Evolutionary conservation across 2,888 invertebrate species (phyloP), one percentile per base, ranked within the genome.

Genomic region (Fragum fragum): DNA sequence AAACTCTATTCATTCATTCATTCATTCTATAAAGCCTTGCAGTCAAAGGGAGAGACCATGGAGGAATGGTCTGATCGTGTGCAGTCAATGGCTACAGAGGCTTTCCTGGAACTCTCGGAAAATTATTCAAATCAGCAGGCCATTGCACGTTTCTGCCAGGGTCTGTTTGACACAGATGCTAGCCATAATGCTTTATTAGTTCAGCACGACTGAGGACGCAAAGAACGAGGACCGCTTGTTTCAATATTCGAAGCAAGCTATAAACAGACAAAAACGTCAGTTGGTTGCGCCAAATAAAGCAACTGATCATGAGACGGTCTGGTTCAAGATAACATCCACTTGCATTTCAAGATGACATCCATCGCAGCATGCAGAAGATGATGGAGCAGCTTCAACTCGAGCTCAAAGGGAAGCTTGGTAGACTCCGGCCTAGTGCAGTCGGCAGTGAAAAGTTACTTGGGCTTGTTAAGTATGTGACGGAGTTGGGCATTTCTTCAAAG

Each of bases 21-120:
- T n/a, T n/a, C n/a, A n/a, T 71, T 71, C 47, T 32, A 53, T 3
- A 53, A 55, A 9, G 29, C 55, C 16, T 5, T 26, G 7, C 73
- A 73, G 16, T 26, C 9, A n/a, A n/a, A 11, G 28, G 71, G 36
- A 21, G 71, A 71, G 32, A n/a, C 26, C 5, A 7, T 71, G 23
- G 59, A 73, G 18, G 73, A 73, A 39, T 59, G 73, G 73, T 57
- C 26, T 55, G 57, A 73, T 36, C 57, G 73, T 16, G 21, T 59
- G 29, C 57, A n/a, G 21, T 28, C 73, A 9, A 9, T 73, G 18
- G 42, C 21, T 23, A 29, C 16, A n/a, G 26, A 39, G 26, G 73
- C 73, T 39, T 73, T 73, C 57, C 55, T 36, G 59, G 11, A 18
- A 39, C 39, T 73, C 7, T 39, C 61, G 21, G 59, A 76, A 28